phyloP scores from a whole-genome alignment of 2,888 invertebrate species.

The Nebria salina region DNA sequence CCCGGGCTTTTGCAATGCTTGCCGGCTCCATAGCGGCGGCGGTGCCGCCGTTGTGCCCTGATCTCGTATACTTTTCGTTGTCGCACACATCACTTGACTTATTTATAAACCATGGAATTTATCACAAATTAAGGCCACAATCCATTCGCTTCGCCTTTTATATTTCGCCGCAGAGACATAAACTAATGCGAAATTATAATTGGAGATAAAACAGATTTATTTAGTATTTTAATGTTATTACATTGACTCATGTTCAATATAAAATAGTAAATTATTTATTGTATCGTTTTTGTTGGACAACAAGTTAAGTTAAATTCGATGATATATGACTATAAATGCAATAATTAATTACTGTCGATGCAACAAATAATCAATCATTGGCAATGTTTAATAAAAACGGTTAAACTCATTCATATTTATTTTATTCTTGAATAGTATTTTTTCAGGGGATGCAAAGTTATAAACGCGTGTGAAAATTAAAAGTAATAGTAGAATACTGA shows the following conservation, averaged over 20 bases:
- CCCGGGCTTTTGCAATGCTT: neutral
- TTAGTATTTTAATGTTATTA: too few species aligned
- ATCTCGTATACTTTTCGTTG: slow-evolving; percentile 20
- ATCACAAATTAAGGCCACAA: slow-evolving; percentile 38
- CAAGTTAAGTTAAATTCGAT: too few species aligned
- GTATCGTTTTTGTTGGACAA: too few species aligned
- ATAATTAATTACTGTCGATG: too few species aligned
- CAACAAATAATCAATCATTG: too few species aligned
- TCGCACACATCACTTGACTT: slow-evolving; percentile 37
- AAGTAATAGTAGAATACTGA: neutral
- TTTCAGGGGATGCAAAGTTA: neutral
- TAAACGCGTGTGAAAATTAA: neutral
- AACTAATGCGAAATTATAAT: neutral
- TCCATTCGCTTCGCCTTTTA: neutral
- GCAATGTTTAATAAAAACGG: too few species aligned
- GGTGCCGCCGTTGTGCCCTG: neutral
- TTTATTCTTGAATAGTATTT: neutral
- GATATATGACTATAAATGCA: too few species aligned
- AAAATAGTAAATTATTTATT: too few species aligned
- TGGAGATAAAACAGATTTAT: too few species aligned
- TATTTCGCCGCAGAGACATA: neutral
- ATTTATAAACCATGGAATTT: slow-evolving; percentile 41
- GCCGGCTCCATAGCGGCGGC: neutral
- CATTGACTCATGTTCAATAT: too few species aligned
- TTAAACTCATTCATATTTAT: neutral